Percentiles rank a stretch among this genome's conserved stretches.
These are phyloP conservation scores for Aethina tumida DNA, from an alignment of 1,140 invertebrate genomes.

Conservation along the genomic window DNA sequence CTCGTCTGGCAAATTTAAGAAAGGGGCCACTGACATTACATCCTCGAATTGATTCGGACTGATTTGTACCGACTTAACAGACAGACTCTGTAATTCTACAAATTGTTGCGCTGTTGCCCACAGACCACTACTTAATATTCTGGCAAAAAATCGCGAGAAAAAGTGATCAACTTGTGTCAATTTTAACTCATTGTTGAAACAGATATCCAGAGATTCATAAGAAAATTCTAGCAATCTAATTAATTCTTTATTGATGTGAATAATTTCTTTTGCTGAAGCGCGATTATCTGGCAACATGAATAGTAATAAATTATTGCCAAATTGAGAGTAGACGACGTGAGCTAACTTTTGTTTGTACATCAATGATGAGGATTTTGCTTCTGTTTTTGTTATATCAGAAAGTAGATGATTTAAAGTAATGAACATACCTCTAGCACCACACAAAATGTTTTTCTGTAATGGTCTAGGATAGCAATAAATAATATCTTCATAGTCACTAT, in stretches of 20 bases:
- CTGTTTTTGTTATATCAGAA: constrained; percentile 46
- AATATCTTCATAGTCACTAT: constrained; percentile 52
- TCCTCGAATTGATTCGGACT: constrained; percentile 29
- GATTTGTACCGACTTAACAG: constrained; percentile 3
- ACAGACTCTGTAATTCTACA: constrained; percentile 6
- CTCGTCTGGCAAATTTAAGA: constrained; percentile 58
- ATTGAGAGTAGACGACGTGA: constrained; percentile 45
- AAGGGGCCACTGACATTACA: constrained; percentile 40
- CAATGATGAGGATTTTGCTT: constrained; percentile 46
- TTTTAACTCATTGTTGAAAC: constrained; percentile 38
- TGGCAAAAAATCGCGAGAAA: constrained; percentile 43
- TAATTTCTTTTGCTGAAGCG: constrained; percentile 40
- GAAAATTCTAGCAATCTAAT: constrained; percentile 42
- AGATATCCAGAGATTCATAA: constrained; percentile 40
- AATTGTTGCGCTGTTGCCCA: constrained; percentile 27
- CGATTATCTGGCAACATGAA: constrained; percentile 41
- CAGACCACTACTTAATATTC: constrained; percentile 32
- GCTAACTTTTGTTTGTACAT: constrained; percentile 41
- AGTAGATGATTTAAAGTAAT: constrained; percentile 58
- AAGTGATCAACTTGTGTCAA: constrained; percentile 42
- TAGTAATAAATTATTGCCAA: constrained; percentile 42
- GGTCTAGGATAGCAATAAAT: constrained; percentile 56
- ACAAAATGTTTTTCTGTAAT: constrained; percentile 48
- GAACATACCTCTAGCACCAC: constrained; percentile 51
- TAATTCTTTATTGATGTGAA: constrained; percentile 39